These are phyloP conservation scores for Caenorhabditis sp. DNA, from an alignment of 2,888 invertebrate species.

Conservation along the genomic window DNA sequence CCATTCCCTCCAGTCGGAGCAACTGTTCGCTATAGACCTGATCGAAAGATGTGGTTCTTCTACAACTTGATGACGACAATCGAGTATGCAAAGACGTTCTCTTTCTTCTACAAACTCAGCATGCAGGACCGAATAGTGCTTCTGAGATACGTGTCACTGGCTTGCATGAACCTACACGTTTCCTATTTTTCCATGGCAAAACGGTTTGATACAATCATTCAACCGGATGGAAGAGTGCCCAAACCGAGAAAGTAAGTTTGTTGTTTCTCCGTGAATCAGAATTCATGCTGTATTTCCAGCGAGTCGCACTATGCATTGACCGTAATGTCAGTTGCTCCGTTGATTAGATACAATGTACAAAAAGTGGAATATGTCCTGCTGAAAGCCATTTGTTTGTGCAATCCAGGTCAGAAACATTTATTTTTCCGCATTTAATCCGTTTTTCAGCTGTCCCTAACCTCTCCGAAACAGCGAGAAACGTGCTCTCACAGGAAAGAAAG, in stretches of 20 bases:
- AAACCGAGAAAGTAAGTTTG: conserved; percentile 7
- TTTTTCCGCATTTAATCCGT: neutral
- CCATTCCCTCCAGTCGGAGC: neutral
- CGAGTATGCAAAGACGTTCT: conserved; percentile 56
- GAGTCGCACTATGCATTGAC: conserved; percentile 23
- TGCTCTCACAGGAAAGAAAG: conserved; percentile 19
- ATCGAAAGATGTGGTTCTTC: conserved; percentile 40
- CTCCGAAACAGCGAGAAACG: conserved; percentile 15
- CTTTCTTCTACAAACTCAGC: conserved; percentile 36
- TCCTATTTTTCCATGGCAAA: conserved; percentile 20
- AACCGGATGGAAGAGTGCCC: conserved; percentile 40
- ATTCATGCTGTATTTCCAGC: conserved; percentile 2
- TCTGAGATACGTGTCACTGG: conserved; percentile 23
- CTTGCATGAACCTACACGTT: conserved; percentile 45
- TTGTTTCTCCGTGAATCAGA: neutral
- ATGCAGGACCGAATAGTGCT: conserved; percentile 26
- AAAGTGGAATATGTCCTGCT: conserved; percentile 39
- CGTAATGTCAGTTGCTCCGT: conserved; percentile 46
- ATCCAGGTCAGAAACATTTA: conserved; percentile 37
- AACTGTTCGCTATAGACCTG: too few relatives aligned
- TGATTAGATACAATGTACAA: conserved; percentile 36
- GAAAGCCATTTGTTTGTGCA: conserved; percentile 52
- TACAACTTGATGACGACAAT: conserved; percentile 43
- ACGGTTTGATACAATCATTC: conserved; percentile 22
- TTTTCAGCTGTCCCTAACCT: conserved; percentile 50